Evolutionary conservation across 1,140 invertebrate genomes (phyloP), one percentile per base, ranked within the genome.

Genomic region (Samia ricini): DNA sequence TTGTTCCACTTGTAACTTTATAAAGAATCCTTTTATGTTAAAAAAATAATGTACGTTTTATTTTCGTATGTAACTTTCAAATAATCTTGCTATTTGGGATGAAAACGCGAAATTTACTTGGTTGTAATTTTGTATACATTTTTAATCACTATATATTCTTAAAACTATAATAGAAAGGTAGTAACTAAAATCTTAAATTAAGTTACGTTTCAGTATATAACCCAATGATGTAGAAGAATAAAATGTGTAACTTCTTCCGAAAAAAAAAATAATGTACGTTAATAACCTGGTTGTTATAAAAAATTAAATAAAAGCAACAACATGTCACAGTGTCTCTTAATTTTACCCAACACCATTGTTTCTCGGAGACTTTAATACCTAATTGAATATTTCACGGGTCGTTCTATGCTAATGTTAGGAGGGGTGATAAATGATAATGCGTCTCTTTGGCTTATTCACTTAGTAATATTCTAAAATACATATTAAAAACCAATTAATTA

Each of bases 231-330:
- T 81, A 84, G 73, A 72, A 54, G 23, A 71, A 73, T 72, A 73
- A 58, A 65, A 59, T 62, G 69, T 69, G 33, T 72, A 77, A 74
- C 66, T 75, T 76, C 71, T 76, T 77, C 68, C 73, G 64, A 78
- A n/a, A n/a, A n/a, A n/a, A n/a, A n/a, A n/a, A n/a, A 81, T 61
- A 72, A 74, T 82, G 76, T 81, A 79, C 66, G 74, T 79, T 77
- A 76, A 76, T 72, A 81, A 62, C 71, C 71, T 73, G 70, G 74
- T 82, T 68, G 81, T 83, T 86, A 83, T 76, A 77, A 80, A 85
- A 77, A 79, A 77, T 70, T 69, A 63, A 76, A 76, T 74, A 73
- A 82, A 79, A 81, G 58, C 66, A 77, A 76, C 66, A 64, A 72
- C 71, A 77, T 76, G 69, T 79, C 71, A 42, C 36, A 24, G 60